These are phyloP conservation scores for Saccostrea glomerata DNA, from an alignment of 1,140 invertebrate species.

Conservation along the genomic window DNA sequence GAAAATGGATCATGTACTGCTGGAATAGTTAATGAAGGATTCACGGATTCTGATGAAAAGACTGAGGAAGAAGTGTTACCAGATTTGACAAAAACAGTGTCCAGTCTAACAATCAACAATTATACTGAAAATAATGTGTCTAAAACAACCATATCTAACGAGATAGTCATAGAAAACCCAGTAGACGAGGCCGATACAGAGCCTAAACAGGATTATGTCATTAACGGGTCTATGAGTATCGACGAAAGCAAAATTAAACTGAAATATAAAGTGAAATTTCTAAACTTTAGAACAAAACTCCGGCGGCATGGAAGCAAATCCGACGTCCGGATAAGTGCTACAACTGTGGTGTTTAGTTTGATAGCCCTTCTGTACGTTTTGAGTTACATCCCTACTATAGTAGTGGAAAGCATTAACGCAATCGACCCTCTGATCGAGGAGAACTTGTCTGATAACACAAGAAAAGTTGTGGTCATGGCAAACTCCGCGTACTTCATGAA, in stretches of 20 bases:
- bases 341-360: conserved; percentile 8
- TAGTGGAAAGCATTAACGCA: conserved; percentile 29
- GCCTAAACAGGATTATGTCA: background rate
- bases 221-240: conserved; percentile 10
- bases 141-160: conserved; percentile 23
- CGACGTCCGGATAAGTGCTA: background rate
- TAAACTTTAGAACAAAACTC: background rate
- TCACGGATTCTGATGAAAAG: background rate
- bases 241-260: background rate
- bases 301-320: background rate
- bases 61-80: conserved; percentile 1
- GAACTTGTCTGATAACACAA: background rate
- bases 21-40: background rate
- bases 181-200: background rate
- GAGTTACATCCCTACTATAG: conserved; percentile 33
- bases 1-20: background rate
- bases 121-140: conserved; percentile 25
- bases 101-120: background rate
- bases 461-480: conserved; percentile 29
- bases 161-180: background rate
- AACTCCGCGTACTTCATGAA: conserved; percentile 32
- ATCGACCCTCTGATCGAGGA: background rate
- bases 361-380: conserved; percentile 23
- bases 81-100: conserved; percentile 9
- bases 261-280: conserved; percentile 7